These are phyloP conservation scores for Glyptemys insculpta DNA, from an alignment of 2,797 vertebrate genomes.

Conservation along the genomic window DNA sequence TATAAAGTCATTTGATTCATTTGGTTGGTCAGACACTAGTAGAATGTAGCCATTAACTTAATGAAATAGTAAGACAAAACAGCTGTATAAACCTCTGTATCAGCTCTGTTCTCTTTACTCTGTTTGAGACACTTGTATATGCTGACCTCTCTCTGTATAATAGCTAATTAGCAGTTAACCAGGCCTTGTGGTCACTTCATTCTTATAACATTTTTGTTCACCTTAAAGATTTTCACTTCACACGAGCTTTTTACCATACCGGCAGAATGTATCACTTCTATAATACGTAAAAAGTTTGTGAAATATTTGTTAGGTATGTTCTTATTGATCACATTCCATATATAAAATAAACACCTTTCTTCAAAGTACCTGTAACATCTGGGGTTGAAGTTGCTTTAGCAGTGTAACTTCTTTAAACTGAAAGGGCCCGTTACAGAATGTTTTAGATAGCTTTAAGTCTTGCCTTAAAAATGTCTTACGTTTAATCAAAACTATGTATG, in stretches of 20 bases:
- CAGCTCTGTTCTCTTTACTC: not conserved
- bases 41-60: constrained; percentile 32
- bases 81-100: not conserved
- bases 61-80: not conserved
- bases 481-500: not conserved
- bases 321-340: not conserved
- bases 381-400: not conserved
- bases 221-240: not conserved
- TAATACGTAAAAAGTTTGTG: not conserved
- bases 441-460: not conserved
- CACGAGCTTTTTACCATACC: rapidly evolving
- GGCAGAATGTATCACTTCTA: not conserved
- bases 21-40: not conserved
- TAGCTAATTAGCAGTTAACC: not conserved
- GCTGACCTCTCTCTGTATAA: not conserved
- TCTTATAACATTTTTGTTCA: not conserved
- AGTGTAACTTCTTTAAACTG: not conserved
- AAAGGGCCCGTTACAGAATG: not conserved
- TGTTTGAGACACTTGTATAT: constrained; percentile 28
- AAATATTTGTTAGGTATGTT: not conserved
- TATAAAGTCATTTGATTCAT: not conserved
- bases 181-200: not conserved
- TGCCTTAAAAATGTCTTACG: not conserved
- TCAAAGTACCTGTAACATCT: not conserved
- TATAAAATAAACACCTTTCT: not conserved